Percentiles rank a stretch among this genome's conserved stretches.
phyloP scores from a whole-genome alignment of 2,888 invertebrate species.

The Euproctis similis region DNA sequence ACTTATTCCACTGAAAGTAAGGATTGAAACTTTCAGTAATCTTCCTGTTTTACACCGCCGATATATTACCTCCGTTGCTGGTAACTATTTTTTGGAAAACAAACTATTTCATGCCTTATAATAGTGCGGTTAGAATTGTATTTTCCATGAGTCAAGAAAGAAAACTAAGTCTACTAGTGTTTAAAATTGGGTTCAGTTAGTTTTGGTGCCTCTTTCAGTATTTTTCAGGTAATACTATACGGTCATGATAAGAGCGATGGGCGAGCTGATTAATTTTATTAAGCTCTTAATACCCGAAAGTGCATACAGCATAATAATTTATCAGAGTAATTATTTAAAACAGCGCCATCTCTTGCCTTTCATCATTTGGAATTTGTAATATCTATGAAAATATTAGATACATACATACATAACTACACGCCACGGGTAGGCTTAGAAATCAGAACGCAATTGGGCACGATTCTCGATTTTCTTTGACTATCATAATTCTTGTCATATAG shows the following conservation, averaged over 20 bases:
- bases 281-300: no score
- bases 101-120: slow-evolving; percentile 5
- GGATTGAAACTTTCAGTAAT: slow-evolving; percentile 22
- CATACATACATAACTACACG: no score
- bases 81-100: slow-evolving; percentile 9
- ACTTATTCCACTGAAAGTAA: slow-evolving; percentile 7
- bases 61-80: slow-evolving; percentile 21
- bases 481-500: no score
- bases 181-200: slow-evolving; percentile 52
- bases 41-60: slow-evolving; percentile 23
- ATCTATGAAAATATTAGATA: no score
- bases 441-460: no score
- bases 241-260: slow-evolving; percentile 1
- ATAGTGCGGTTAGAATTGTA: neutral
- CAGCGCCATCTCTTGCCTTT: no score
- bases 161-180: slow-evolving; percentile 20
- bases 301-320: no score
- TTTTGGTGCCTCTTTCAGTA: slow-evolving; percentile 32
- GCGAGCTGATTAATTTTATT: no score
- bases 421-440: no score
- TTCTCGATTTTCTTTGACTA: no score
- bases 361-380: no score
- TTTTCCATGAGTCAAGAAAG: neutral
- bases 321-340: no score
- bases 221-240: slow-evolving; percentile 19